Evolutionary conservation across 2,888 invertebrate species (phyloP).

Genomic region (Chrysolina americana): DNA sequence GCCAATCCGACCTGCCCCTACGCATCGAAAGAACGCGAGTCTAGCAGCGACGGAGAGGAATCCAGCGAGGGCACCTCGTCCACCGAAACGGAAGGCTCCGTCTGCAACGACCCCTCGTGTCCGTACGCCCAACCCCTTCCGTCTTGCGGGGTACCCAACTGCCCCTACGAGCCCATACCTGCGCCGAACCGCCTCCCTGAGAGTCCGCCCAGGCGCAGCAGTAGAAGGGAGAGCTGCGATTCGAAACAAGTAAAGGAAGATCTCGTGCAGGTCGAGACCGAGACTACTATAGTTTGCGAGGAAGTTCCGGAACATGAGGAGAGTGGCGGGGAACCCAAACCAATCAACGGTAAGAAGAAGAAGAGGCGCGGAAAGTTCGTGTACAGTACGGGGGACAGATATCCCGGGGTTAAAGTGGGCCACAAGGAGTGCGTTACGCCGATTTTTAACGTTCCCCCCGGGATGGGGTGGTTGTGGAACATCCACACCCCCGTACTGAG

Average conservation of each 20-base stretch:
- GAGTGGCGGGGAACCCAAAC: neutral
- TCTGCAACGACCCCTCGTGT: slow-evolving; percentile 55
- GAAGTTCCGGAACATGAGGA: slow-evolving; percentile 11
- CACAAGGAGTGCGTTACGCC: slow-evolving; percentile 73
- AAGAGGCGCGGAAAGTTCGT: slow-evolving; percentile 54
- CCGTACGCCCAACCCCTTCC: slow-evolving; percentile 53
- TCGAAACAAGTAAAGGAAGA: slow-evolving; percentile 1
- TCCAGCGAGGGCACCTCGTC: slow-evolving; percentile 30
- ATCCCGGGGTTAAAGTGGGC: slow-evolving; percentile 73
- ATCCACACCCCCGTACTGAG: slow-evolving; percentile 58
- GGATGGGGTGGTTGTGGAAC: slow-evolving; percentile 82
- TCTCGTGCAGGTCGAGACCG: neutral
- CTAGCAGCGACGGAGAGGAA: neutral
- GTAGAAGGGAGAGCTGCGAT: neutral
- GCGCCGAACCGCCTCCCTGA: slow-evolving; percentile 34
- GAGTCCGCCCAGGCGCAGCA: slow-evolving; percentile 3
- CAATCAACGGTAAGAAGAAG: slow-evolving; percentile 22
- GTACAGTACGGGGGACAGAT: slow-evolving; percentile 59
- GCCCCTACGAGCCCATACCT: slow-evolving; percentile 54
- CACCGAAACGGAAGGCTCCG: slow-evolving; percentile 32
- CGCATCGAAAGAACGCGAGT: slow-evolving; percentile 24
- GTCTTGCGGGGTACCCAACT: slow-evolving; percentile 55
- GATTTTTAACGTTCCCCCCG: slow-evolving; percentile 73
- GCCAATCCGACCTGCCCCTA: slow-evolving; percentile 54
- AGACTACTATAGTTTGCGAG: slow-evolving; percentile 3